Evolutionary conservation across 2,888 invertebrate genomes (phyloP).

Genomic region (Eupelmus urozonus): DNA sequence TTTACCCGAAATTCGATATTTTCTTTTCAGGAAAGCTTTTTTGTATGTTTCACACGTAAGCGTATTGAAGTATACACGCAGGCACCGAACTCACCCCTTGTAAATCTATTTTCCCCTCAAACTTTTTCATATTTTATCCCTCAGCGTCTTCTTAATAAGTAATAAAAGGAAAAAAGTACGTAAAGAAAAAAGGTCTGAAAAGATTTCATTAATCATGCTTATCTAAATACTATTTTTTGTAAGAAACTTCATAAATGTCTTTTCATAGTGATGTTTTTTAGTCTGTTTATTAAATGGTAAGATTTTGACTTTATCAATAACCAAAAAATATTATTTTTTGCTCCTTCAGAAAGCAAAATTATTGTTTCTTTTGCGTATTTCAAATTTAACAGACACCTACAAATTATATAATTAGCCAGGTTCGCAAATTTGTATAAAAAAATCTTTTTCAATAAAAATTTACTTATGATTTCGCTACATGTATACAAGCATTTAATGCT

Average conservation of each 20-base stretch:
- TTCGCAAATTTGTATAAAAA: too few species aligned
- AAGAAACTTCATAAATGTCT: too few species aligned
- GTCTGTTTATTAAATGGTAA: too few species aligned
- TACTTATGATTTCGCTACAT: not conserved
- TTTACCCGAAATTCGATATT: not conserved
- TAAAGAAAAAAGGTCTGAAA: not conserved
- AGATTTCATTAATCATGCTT: not conserved
- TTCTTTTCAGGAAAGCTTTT: not conserved
- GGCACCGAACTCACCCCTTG: constrained; percentile 1
- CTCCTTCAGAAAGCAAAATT: not conserved
- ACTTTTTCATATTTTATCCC: constrained; percentile 12
- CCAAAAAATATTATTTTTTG: not conserved
- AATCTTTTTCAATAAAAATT: not conserved
- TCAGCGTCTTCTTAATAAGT: not conserved
- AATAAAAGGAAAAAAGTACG: not conserved
- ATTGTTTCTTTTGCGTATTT: not conserved
- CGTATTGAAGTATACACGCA: not conserved
- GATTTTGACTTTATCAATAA: too few species aligned
- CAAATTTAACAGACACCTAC: too few species aligned
- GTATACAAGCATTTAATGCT: not conserved
- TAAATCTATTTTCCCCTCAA: constrained; percentile 11
- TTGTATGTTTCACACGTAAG: not conserved
- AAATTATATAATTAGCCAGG: too few species aligned
- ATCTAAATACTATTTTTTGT: not conserved
- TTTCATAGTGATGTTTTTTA: too few species aligned